phyloP scores from a whole-genome alignment of 35 echinoderm and acorn worm species.

The Hemicentrotus pulcherrimus region DNA sequence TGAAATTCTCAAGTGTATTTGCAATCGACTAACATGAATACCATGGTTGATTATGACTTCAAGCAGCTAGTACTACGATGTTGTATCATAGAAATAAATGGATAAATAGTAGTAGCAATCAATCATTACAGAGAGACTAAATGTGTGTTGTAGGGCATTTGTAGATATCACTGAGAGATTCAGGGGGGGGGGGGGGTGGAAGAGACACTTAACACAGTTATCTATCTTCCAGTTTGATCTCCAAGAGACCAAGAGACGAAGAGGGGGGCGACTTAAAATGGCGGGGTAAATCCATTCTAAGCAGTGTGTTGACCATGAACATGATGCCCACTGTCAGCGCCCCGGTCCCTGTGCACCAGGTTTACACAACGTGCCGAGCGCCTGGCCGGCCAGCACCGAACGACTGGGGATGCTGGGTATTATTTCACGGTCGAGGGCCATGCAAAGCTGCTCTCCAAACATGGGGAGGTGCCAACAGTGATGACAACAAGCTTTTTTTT shows the following conservation, averaged over 20 bases:
- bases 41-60: no score
- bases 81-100: no score
- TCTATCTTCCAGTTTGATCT: background rate
- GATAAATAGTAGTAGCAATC: no score
- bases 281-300: background rate
- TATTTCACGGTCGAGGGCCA: conserved; percentile 29
- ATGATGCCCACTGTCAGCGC: conserved; percentile 27
- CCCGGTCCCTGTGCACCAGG: background rate
- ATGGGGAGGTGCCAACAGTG: conserved; percentile 13
- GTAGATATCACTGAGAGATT: background rate
- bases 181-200: background rate
- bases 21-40: background rate
- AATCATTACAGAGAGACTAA: no score
- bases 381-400: background rate
- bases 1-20: no score
- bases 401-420: background rate
- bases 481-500: conserved; percentile 11
- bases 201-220: background rate
- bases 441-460: conserved; percentile 36
- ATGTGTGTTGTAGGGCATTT: background rate
- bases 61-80: no score
- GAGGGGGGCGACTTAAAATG: background rate
- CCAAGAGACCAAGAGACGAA: background rate
- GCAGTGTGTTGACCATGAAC: conserved; percentile 25
- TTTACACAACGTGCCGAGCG: conserved; percentile 34